Conservation (phyloP, 2,888 invertebrate genomes). For the Athripsodes cinereus region DNA sequence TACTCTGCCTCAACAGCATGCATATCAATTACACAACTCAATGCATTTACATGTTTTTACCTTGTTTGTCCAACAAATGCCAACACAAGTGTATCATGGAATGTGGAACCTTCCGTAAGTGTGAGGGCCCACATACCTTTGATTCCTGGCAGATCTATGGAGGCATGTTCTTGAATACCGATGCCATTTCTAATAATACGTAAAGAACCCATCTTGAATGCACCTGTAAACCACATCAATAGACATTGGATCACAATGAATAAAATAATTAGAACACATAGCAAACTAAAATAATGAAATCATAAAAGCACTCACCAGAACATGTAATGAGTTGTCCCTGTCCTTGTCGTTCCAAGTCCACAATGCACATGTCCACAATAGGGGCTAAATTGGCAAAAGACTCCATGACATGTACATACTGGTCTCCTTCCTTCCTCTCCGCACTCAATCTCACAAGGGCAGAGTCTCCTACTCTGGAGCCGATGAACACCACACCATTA, state of each 20-base stretch:
- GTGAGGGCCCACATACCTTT: slow-evolving; percentile 97
- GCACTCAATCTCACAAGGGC: slow-evolving; percentile 87
- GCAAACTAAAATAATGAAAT: background rate
- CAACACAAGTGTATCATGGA: slow-evolving; percentile 87
- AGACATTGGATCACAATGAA: background rate
- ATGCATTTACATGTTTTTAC: slow-evolving; percentile 37
- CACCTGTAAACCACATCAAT: slow-evolving; percentile 50
- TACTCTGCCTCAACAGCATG: too few species aligned
- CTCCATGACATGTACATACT: slow-evolving; percentile 92
- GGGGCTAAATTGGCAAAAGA: slow-evolving; percentile 96
- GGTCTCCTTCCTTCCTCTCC: slow-evolving; percentile 75
- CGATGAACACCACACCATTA: slow-evolving; percentile 95
- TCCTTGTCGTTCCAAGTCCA: slow-evolving; percentile 93
- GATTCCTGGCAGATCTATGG: slow-evolving; percentile 93
- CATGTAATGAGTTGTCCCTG: slow-evolving; percentile 98
- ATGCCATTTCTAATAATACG: slow-evolving; percentile 97
- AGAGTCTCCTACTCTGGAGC: slow-evolving; percentile 94
- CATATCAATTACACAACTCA: too few species aligned
- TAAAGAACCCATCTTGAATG: slow-evolving; percentile 95
- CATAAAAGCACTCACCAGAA: slow-evolving; percentile 55
- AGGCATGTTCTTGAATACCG: slow-evolving; percentile 96
- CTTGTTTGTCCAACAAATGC: slow-evolving; percentile 96
- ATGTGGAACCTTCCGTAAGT: slow-evolving; percentile 42
- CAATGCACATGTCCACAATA: slow-evolving; percentile 96
- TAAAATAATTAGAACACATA: background rate